Evolutionary conservation across 2,888 invertebrate species (phyloP).

Genomic region (Conistra vaccinii): DNA sequence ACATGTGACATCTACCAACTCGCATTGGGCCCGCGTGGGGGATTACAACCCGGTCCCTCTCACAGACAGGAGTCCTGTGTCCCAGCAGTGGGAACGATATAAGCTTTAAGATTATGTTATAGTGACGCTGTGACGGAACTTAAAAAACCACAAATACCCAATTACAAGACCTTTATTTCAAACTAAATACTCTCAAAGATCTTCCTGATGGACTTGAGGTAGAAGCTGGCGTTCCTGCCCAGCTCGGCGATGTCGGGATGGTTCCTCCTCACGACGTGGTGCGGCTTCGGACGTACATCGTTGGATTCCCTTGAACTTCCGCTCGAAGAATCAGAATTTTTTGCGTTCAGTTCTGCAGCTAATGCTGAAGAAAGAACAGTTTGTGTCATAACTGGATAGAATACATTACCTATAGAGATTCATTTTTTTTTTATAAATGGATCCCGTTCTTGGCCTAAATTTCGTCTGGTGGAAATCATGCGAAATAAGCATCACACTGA

Average conservation of each 20-base stretch:
- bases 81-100: too few relatives aligned
- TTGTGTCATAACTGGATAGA: not conserved
- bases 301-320: constrained; percentile 32
- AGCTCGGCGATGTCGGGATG: constrained; percentile 58
- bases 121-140: too few relatives aligned
- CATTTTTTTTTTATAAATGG: not conserved
- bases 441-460: not conserved
- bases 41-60: not conserved
- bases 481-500: not conserved
- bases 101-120: not conserved
- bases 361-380: constrained; percentile 14
- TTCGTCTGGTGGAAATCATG: not conserved
- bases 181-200: constrained; percentile 66
- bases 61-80: not conserved
- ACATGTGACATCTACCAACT: too few relatives aligned
- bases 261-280: constrained; percentile 12
- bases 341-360: not conserved
- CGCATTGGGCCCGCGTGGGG: too few relatives aligned
- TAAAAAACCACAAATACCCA: not conserved
- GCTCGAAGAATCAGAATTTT: constrained; percentile 3
- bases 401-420: not conserved
- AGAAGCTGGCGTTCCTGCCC: constrained; percentile 71
- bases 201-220: constrained; percentile 69
- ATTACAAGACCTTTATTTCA: constrained; percentile 44
- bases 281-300: not conserved